Evolutionary conservation across 2,797 vertebrate species (phyloP).

Genomic region (Phoeniculus purpureus): DNA sequence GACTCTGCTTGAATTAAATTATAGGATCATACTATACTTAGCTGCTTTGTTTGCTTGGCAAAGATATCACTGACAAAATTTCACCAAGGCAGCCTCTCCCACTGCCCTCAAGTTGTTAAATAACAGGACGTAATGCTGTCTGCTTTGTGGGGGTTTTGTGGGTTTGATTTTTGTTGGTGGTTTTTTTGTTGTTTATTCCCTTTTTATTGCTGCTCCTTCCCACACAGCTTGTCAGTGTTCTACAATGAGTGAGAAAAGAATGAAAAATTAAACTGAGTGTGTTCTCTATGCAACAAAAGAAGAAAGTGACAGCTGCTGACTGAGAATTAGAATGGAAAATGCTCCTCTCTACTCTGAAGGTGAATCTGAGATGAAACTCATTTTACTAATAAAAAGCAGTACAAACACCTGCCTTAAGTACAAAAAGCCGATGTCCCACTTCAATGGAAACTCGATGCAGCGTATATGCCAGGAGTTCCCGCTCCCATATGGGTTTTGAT

Average conservation of each 20-base stretch:
- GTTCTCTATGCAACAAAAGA: not conserved
- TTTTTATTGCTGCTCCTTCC: not conserved
- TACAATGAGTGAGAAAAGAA: not conserved
- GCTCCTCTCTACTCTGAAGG: not conserved
- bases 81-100: not conserved
- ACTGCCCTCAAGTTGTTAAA: not conserved
- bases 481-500: not conserved
- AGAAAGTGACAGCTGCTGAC: not conserved
- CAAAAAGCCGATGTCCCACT: not conserved
- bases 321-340: constrained; percentile 29
- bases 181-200: not conserved
- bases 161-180: not conserved
- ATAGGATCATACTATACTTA: not conserved
- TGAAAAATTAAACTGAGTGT: not conserved
- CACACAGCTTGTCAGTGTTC: constrained; percentile 5
- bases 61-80: not conserved
- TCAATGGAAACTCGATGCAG: not conserved
- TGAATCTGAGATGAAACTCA: not conserved
- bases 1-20: not conserved
- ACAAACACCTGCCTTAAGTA: not conserved
- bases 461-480: not conserved
- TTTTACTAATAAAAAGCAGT: not conserved
- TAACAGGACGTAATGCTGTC: not conserved
- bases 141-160: fast-evolving
- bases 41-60: not conserved